Conservation (phyloP, 2,113 vertebrate genomes). For the Nettapus auritus region DNA sequence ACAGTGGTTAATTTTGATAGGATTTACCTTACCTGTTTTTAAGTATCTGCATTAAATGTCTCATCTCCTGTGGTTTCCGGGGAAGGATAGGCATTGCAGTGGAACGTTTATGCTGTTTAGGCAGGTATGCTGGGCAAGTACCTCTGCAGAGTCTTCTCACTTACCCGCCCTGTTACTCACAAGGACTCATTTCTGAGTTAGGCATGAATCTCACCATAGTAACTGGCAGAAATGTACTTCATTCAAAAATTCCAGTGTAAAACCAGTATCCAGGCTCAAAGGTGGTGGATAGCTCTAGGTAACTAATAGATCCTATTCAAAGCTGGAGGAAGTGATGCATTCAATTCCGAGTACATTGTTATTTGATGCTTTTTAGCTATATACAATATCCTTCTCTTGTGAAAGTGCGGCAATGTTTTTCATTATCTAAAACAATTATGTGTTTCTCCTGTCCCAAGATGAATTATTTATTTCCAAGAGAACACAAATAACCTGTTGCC, state of each 20-base stretch:
- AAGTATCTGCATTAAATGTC: background rate
- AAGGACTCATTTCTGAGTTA: background rate
- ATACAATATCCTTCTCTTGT: background rate
- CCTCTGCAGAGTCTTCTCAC: background rate
- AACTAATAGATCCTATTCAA: background rate
- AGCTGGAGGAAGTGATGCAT: background rate
- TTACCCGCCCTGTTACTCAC: background rate
- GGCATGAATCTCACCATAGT: background rate
- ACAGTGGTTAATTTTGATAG: background rate
- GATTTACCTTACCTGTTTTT: background rate
- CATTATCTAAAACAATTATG: background rate
- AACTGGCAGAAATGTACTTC: background rate
- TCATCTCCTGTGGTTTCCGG: background rate
- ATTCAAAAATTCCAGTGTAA: background rate
- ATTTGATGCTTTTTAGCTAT: background rate
- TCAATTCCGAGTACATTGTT: background rate
- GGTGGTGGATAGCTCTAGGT: background rate
- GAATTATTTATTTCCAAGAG: background rate
- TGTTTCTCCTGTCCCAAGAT: background rate
- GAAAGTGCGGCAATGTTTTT: background rate
- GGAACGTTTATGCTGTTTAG: background rate
- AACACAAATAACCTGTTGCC: background rate
- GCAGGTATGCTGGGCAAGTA: background rate
- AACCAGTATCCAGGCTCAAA: fast-evolving
- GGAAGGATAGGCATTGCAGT: background rate